phyloP scores from a whole-genome alignment of 1,140 invertebrate genomes.

The Megalonaias nervosa region DNA sequence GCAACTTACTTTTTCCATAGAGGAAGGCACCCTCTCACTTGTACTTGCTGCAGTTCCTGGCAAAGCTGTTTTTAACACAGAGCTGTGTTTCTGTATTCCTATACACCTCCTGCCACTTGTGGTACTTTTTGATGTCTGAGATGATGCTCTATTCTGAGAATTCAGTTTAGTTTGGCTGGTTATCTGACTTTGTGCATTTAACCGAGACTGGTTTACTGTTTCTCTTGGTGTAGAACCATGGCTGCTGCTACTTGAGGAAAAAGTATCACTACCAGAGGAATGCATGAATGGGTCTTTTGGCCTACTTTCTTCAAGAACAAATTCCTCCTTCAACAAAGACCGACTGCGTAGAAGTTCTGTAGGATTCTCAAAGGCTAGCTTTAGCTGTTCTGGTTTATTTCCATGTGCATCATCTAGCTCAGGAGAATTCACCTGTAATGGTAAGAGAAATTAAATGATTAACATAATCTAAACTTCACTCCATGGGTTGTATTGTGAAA shows the following conservation, averaged over 20 bases:
- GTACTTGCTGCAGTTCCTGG: too few relatives aligned
- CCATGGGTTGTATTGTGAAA: too few relatives aligned
- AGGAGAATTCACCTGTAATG: conserved; percentile 49
- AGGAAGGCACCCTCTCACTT: too few relatives aligned
- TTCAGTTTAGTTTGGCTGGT: too few relatives aligned
- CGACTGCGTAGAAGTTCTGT: conserved; percentile 48
- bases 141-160: too few relatives aligned
- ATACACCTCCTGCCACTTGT: too few relatives aligned
- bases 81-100: too few relatives aligned
- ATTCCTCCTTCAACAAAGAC: conserved; percentile 62
- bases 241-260: conserved; percentile 30
- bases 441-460: neutral
- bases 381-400: conserved; percentile 32
- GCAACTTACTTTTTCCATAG: too few relatives aligned
- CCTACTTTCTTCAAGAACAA: conserved; percentile 64
- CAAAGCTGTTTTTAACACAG: too few relatives aligned
- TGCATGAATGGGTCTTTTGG: conserved; percentile 56
- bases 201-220: neutral
- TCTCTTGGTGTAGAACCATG: conserved; percentile 28
- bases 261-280: conserved; percentile 44
- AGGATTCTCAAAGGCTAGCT: conserved; percentile 28
- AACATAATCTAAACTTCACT: too few relatives aligned
- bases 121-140: too few relatives aligned
- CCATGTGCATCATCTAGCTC: conserved; percentile 51
- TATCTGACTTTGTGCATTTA: neutral